Percentiles rank a stretch among this genome's conserved stretches.
Conservation (phyloP, 1,140 invertebrate genomes). For the Zaprionus africanus region DNA sequence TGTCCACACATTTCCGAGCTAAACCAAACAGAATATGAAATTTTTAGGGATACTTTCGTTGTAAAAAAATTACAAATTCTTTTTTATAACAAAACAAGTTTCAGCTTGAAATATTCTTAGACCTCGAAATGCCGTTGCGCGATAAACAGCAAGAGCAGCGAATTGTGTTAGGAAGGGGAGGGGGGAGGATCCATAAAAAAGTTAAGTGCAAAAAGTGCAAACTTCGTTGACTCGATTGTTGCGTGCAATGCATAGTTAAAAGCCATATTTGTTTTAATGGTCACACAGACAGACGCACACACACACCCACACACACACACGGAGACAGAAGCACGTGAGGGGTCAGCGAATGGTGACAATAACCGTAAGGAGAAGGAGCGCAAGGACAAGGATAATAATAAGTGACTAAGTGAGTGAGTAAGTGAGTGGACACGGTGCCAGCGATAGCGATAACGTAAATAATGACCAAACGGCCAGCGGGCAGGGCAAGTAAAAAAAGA, state of each 20-base stretch:
- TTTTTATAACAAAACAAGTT: not conserved
- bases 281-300: slow-evolving; percentile 13
- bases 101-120: not conserved
- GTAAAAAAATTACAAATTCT: not conserved
- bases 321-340: not conserved
- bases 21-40: not conserved
- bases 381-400: slow-evolving; percentile 71
- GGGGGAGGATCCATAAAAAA: slow-evolving; percentile 4
- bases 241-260: slow-evolving; percentile 72
- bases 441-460: slow-evolving; percentile 73
- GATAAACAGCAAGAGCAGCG: not conserved
- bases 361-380: slow-evolving; percentile 51
- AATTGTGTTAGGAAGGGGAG: not conserved
- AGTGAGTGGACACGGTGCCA: slow-evolving; percentile 53
- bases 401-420: slow-evolving; percentile 66
- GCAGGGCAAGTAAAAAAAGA: slow-evolving; percentile 31
- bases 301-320: slow-evolving; percentile 13
- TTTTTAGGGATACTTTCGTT: not conserved
- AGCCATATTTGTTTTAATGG: slow-evolving; percentile 73
- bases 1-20: too few species aligned
- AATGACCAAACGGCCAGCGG: slow-evolving; percentile 54
- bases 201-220: slow-evolving; percentile 51
- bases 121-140: not conserved
- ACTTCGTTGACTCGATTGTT: slow-evolving; percentile 41
- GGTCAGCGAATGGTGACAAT: slow-evolving; percentile 52